Conservation (phyloP, 2,113 vertebrate genomes). For the sheep (Ovis aries) region DNA sequence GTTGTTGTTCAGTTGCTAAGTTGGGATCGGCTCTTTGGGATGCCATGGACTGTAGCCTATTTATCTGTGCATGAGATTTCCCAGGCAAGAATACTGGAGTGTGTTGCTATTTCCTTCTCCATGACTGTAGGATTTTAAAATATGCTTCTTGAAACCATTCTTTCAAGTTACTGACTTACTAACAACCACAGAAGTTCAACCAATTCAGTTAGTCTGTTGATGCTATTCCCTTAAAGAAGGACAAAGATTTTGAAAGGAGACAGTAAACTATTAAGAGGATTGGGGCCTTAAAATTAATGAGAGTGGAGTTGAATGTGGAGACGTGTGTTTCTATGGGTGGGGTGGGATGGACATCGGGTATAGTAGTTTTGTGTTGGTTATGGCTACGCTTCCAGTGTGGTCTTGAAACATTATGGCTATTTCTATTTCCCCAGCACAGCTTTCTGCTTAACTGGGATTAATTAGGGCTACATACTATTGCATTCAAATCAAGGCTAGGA, state of each 20-base stretch:
- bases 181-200: not conserved
- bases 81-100: not conserved
- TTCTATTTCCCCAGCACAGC: not conserved
- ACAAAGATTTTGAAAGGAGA: not conserved
- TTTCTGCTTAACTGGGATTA: not conserved
- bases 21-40: not conserved
- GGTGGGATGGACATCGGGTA: too few relatives aligned
- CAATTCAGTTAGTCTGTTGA: not conserved
- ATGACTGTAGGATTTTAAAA: not conserved
- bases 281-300: not conserved
- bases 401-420: not conserved
- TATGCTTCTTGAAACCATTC: not conserved
- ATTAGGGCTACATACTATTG: not conserved
- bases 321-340: not conserved
- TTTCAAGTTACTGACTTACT: not conserved
- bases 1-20: not conserved
- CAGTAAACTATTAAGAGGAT: not conserved
- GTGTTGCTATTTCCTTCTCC: not conserved
- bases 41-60: not conserved
- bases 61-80: not conserved
- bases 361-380: not conserved
- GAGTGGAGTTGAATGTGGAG: not conserved
- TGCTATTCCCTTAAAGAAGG: not conserved
- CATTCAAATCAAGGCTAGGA: not conserved
- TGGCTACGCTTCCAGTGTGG: not conserved